These are phyloP conservation scores for Drosophila funebris DNA, from an alignment of 1,140 invertebrate genomes.

Conservation along the genomic window DNA sequence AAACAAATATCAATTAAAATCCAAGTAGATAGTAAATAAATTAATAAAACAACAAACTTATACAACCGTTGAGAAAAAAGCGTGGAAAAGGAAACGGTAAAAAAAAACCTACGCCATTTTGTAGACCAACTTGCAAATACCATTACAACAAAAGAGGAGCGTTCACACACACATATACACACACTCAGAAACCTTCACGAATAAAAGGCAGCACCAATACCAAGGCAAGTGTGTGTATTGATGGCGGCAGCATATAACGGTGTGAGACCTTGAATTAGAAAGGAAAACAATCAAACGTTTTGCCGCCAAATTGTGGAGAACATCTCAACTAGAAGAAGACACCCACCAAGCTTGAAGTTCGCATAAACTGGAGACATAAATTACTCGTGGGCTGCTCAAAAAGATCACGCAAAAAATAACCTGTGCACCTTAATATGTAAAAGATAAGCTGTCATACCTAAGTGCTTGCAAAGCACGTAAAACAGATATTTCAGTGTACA, in stretches of 20 bases:
- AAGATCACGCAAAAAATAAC: background rate
- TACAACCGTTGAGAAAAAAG: background rate
- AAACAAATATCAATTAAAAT: constrained; percentile 37
- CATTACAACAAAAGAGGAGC: constrained; percentile 10
- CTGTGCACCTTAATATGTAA: too few relatives aligned
- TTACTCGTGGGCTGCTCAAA: too few relatives aligned
- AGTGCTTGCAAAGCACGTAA: too few relatives aligned
- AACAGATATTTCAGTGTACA: too few relatives aligned
- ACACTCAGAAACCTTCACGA: constrained; percentile 1
- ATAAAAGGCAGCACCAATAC: constrained; percentile 26
- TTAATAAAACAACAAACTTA: constrained; percentile 20
- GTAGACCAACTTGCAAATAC: constrained; percentile 26
- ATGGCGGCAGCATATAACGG: background rate
- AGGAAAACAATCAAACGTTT: constrained; percentile 31
- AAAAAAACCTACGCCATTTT: constrained; percentile 17
- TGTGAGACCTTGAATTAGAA: constrained; percentile 44
- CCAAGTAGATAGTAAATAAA: constrained; percentile 37
- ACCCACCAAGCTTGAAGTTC: constrained; percentile 4
- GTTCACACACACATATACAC: background rate
- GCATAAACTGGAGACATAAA: too few relatives aligned
- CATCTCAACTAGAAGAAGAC: constrained; percentile 6
- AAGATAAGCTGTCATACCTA: too few relatives aligned
- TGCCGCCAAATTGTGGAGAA: constrained; percentile 36
- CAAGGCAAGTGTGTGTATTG: background rate
- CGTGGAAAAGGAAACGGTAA: constrained; percentile 5